These are phyloP conservation scores for Cantharis rufa DNA, from an alignment of 2,888 invertebrate species.

Conservation along the genomic window DNA sequence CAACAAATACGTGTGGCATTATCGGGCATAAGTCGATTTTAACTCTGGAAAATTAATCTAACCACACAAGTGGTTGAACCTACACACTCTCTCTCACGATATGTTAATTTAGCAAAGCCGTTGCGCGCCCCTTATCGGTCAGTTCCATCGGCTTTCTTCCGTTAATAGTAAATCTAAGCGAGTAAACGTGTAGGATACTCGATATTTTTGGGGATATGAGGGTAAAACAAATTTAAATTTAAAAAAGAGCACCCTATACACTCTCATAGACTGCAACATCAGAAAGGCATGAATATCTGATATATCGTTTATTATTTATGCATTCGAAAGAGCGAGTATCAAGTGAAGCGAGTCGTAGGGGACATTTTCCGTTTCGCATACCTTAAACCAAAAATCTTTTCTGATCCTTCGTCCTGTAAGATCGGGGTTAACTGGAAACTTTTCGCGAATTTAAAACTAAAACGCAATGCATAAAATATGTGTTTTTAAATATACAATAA, in stretches of 20 bases:
- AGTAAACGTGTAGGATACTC: not conserved
- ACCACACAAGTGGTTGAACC: not conserved
- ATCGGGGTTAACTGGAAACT: conserved; percentile 30
- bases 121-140: not conserved
- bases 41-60: not conserved
- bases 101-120: too few species aligned
- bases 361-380: conserved; percentile 44
- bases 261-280: conserved; percentile 29
- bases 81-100: not conserved
- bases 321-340: conserved; percentile 38
- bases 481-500: conserved; percentile 6
- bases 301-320: conserved; percentile 37
- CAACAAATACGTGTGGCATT: not conserved
- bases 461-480: conserved; percentile 37
- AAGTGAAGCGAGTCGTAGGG: conserved; percentile 40
- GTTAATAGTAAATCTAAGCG: not conserved
- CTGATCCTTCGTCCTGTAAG: conserved; percentile 15
- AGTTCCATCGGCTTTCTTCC: not conserved
- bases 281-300: conserved; percentile 38
- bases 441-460: conserved; percentile 43
- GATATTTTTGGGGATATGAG: conserved; percentile 1
- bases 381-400: conserved; percentile 19
- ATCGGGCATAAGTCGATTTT: not conserved
- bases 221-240: conserved; percentile 20
- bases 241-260: conserved; percentile 23